Conservation (phyloP, 2,888 invertebrate genomes). For the Drosophila parthenogenetica region DNA sequence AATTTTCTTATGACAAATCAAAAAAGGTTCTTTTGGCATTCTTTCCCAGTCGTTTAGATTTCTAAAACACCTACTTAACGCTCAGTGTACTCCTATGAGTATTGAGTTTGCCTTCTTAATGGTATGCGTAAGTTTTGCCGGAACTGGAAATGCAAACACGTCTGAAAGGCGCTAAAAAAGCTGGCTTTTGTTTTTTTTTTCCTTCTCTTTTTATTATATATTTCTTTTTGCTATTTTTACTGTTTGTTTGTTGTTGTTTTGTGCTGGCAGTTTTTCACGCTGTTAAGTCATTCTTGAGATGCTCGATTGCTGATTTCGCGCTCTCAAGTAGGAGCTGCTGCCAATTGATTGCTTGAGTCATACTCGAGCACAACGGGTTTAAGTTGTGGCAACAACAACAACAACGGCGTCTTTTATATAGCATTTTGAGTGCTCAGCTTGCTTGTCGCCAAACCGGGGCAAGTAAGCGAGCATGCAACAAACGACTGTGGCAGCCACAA, state of each 20-base stretch:
- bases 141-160: constrained; percentile 45
- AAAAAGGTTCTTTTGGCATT: too few relatives aligned
- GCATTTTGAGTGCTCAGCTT: constrained; percentile 52
- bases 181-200: constrained; percentile 55
- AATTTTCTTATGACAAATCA: too few relatives aligned
- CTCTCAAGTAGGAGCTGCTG: constrained; percentile 61
- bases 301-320: constrained; percentile 72
- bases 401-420: constrained; percentile 37
- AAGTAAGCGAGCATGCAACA: constrained; percentile 20
- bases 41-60: too few relatives aligned
- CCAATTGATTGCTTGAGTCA: constrained; percentile 80
- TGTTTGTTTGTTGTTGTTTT: constrained; percentile 15
- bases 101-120: neutral
- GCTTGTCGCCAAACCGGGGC: constrained; percentile 71
- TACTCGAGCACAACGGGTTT: constrained; percentile 72
- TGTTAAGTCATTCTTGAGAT: constrained; percentile 78
- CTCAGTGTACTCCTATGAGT: constrained; percentile 1
- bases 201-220: constrained; percentile 30
- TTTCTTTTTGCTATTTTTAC: constrained; percentile 35
- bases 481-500: constrained; percentile 59
- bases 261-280: constrained; percentile 52
- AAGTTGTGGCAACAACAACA: constrained; percentile 26
- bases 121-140: constrained; percentile 26
- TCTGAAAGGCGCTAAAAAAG: constrained; percentile 52
- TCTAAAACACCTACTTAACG: neutral